These are phyloP conservation scores for Papilio polytes DNA, from an alignment of 1,140 invertebrate genomes.

Conservation along the genomic window DNA sequence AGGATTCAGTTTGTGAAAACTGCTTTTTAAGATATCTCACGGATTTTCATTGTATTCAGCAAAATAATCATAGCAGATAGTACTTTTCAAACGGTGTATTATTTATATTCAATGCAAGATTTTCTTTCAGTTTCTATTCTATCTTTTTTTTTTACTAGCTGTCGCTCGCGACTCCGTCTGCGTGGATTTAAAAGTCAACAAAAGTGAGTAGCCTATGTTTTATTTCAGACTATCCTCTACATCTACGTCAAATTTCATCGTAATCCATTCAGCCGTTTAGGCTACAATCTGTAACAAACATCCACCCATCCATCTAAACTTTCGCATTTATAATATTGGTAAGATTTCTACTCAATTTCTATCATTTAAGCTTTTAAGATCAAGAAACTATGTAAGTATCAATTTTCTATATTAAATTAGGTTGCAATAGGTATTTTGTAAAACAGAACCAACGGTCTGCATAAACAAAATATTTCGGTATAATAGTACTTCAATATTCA, in stretches of 20 bases:
- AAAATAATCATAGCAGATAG: neutral
- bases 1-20: neutral
- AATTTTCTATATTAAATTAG: neutral
- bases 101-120: neutral
- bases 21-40: constrained; percentile 3
- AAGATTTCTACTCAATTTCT: too few relatives aligned
- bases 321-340: too few relatives aligned
- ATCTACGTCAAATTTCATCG: too few relatives aligned
- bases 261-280: too few relatives aligned
- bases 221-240: too few relatives aligned
- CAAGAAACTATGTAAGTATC: neutral
- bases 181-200: too few relatives aligned
- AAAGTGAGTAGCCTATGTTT: too few relatives aligned
- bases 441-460: neutral
- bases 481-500: neutral
- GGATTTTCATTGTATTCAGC: neutral
- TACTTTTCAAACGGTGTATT: neutral
- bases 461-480: neutral
- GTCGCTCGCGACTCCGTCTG: too few relatives aligned
- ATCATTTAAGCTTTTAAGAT: neutral
- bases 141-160: too few relatives aligned
- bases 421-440: neutral
- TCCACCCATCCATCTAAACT: too few relatives aligned
- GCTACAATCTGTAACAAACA: too few relatives aligned
- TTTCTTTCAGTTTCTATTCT: neutral